Percentiles rank a stretch among this genome's conserved stretches.
Conservation (phyloP, 2,113 vertebrate species). For the Sceloporus undulatus region DNA sequence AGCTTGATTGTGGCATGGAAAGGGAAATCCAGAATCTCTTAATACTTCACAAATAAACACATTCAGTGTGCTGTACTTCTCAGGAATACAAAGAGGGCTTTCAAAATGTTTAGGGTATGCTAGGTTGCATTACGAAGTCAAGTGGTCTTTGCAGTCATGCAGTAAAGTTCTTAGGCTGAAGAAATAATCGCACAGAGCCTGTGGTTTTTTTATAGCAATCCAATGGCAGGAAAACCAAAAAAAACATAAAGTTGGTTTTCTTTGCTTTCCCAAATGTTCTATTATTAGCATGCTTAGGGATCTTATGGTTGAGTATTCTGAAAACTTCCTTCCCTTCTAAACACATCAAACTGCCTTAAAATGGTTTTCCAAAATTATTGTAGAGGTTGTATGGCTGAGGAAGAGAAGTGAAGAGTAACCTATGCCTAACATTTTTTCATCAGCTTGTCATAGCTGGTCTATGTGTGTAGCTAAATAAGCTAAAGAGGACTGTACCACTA, state of each 20-base stretch:
- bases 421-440: neutral
- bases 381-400: conserved; percentile 38
- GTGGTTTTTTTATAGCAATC: conserved; percentile 38
- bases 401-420: neutral
- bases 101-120: conserved; percentile 28
- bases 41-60: neutral
- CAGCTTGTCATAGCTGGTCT: neutral
- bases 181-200: conserved; percentile 45
- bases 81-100: neutral
- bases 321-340: conserved; percentile 32
- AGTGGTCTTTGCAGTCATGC: neutral
- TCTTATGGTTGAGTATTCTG: neutral
- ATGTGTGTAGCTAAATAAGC: neutral
- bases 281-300: conserved; percentile 27
- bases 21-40: conserved; percentile 12
- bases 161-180: conserved; percentile 38
- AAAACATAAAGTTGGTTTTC: conserved; percentile 49
- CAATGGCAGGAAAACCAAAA: conserved; percentile 53
- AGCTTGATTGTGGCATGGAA: neutral
- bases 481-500: too few species aligned
- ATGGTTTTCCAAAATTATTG: neutral
- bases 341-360: conserved; percentile 17
- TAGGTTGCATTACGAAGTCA: conserved; percentile 28
- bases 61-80: neutral
- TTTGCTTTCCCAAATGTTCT: conserved; percentile 24